Evolutionary conservation across 1,140 invertebrate genomes (phyloP).

Genomic region (Drosophila ercepeae): DNA sequence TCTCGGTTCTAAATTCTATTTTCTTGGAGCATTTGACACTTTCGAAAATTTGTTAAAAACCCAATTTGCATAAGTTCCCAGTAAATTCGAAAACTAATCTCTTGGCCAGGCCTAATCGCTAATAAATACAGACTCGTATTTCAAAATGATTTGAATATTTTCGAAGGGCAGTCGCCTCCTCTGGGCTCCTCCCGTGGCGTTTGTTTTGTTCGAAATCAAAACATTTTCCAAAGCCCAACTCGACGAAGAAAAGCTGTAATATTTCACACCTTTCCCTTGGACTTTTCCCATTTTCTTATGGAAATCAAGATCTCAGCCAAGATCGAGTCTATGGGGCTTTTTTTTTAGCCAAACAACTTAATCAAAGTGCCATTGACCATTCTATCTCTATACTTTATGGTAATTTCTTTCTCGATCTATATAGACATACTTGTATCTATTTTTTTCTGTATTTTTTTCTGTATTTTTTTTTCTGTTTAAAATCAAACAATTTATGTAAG

Average conservation of each 20-base stretch:
- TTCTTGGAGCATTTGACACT: constrained; percentile 59
- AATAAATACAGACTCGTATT: constrained; percentile 81
- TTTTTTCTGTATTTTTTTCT: constrained; percentile 7
- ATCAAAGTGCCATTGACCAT: constrained; percentile 37
- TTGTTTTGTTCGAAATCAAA: constrained; percentile 79
- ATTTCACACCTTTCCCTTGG: constrained; percentile 40
- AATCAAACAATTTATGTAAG: constrained; percentile 45
- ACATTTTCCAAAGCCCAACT: constrained; percentile 58
- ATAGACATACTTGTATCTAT: not conserved
- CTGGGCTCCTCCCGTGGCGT: constrained; percentile 49
- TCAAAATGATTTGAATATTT: constrained; percentile 78
- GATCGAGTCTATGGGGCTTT: not conserved
- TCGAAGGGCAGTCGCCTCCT: constrained; percentile 56
- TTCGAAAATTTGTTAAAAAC: constrained; percentile 65
- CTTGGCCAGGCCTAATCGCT: constrained; percentile 58
- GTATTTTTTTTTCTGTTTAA: not conserved
- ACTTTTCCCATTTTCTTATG: not conserved
- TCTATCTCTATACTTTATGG: constrained; percentile 2
- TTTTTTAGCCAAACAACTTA: constrained; percentile 31
- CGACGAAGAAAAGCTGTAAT: constrained; percentile 32
- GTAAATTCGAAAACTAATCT: constrained; percentile 71
- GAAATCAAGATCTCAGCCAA: not conserved
- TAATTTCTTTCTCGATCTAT: constrained; percentile 5
- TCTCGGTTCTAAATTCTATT: not conserved
- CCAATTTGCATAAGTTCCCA: constrained; percentile 77